A percentile compares a stretch with the other conserved stretches of the same genome.
Evolutionary conservation across 2,888 invertebrate genomes (phyloP).

Genomic region (Cylindroiulus punctatus): DNA sequence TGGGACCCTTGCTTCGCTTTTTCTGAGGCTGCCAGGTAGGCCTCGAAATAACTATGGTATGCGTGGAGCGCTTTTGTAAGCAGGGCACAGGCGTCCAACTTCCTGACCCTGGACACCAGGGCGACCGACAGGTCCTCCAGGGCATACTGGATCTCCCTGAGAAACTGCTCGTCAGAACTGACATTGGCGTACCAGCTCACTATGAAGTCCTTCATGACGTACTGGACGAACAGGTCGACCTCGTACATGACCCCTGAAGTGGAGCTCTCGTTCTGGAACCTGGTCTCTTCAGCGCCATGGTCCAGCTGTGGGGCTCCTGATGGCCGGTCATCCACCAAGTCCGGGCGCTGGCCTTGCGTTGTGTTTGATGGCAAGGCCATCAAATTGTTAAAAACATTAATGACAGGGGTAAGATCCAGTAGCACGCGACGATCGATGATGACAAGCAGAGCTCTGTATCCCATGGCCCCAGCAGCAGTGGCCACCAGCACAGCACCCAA

Average conservation of each 20-base stretch:
- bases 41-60: conserved; percentile 57
- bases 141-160: conserved; percentile 57
- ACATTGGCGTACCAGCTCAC: conserved; percentile 56
- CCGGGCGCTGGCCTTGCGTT: neutral
- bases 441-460: neutral
- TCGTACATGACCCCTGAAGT: conserved; percentile 44
- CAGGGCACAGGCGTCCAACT: conserved; percentile 53
- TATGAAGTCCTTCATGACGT: conserved; percentile 57
- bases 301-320: neutral
- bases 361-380: neutral
- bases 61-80: conserved; percentile 47
- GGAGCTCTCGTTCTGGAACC: neutral
- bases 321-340: neutral
- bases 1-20: neutral
- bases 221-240: conserved; percentile 51
- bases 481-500: neutral
- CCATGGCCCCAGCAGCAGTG: neutral
- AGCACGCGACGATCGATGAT: neutral
- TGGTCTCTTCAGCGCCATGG: neutral
- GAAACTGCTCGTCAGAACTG: conserved; percentile 58
- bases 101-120: conserved; percentile 56
- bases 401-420: neutral
- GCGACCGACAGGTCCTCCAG: conserved; percentile 58
- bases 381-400: neutral
- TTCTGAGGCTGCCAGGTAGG: conserved; percentile 49